Evolutionary conservation across 2,797 vertebrate species (phyloP), one percentile per base, ranked within the genome.

Genomic region (Artibeus jamaicensis): DNA sequence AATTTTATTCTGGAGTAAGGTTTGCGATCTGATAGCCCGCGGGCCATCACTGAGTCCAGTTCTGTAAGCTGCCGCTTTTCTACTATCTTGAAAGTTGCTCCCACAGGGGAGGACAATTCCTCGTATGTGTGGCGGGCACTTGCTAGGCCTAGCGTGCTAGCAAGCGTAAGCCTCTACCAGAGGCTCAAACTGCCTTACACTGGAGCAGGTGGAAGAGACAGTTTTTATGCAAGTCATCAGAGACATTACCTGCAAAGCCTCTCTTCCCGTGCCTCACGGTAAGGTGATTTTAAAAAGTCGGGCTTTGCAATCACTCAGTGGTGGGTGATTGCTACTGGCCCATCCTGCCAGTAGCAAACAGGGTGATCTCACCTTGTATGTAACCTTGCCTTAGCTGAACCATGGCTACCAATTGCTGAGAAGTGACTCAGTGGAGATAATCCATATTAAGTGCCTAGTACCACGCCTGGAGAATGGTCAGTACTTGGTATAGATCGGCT

Each of bases 1-100:
- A 67, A 46, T 34, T 53, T 92, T 57, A 53, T 78, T 92, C 50
- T 73, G 22, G 89, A n/a, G 26, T 16, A 62, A 46, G 65, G 46
- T 74, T 50, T 76, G 68, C 22, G 29, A 62, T 82, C 46, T 57
- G 57, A 44, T 1, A 32, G 59, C 39, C 32, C 11, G 46, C 6
- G 4, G 70, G 78, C 55, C 44, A 55, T 55, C 6, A 48, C 42
- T 32, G 32, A 74, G 37, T 73, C 46, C 67, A 57, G 59, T 59
- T 86, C 70, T 39, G 18, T n/a, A 46, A 81, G 67, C 16, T 57
- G 68, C 68, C 78, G 37, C 46, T 34, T 62, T 50, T 71, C 24
- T 59, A 42, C 19, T 6, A 42, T 50, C 57, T n/a, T 0, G 39
- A 24, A 90, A 42, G n/a, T 68, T 50, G 77, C 42, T 82, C 44